Base-by-base conservation (phyloP, 2,888 invertebrate species). In the Acleris laterana region DNA sequence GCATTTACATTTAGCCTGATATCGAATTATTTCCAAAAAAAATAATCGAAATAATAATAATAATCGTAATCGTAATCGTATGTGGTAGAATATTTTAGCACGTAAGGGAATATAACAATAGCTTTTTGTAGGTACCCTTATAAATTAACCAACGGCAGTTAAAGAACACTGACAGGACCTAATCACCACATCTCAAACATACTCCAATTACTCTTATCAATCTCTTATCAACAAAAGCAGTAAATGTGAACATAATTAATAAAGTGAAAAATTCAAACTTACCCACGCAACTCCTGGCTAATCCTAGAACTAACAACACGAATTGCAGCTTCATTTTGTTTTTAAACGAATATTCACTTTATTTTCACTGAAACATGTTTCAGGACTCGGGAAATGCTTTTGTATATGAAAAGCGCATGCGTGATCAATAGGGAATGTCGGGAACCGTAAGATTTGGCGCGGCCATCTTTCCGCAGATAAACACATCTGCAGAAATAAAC, bases 341-440 rank as follows among this genome's bases (percentile, higher is more conserved):
- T 57, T 44, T 61, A 51, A 53, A 25, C 46, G 50, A 53, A 44
- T 53, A 72, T 46, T 72, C 66, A 63, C 52, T 58, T 69, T 46
- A 68, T 69, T 64, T 79, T 78, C 68, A 78, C 69, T 59, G 67
- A 66, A 68, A 72, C 82, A 82, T 85, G 78, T 83, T 84, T 83
- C 79, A 74, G 38, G 49, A 22, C 46, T 51, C 49, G 55, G 44
- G 42, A 51, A 42, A 59, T n/a, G 46, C 38, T 20, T 63, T 49
- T 16, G 5, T n/a, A 20, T 17, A 13, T 19, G 65, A 63, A 74
- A 48, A 68, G 79, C 90, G 91, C 91, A 84, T 72, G 89, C 88
- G 90, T 83, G 83, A 91, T 91, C 92, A 81, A 90, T 91, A 91
- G 70, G 55, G 44, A 48, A 50, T 6, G 50, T 38, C 38, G 22